A percentile compares a stretch with the other conserved stretches of the same genome.
Conservation (phyloP, 2,888 invertebrate species). For the Pristionchus japonicus region DNA sequence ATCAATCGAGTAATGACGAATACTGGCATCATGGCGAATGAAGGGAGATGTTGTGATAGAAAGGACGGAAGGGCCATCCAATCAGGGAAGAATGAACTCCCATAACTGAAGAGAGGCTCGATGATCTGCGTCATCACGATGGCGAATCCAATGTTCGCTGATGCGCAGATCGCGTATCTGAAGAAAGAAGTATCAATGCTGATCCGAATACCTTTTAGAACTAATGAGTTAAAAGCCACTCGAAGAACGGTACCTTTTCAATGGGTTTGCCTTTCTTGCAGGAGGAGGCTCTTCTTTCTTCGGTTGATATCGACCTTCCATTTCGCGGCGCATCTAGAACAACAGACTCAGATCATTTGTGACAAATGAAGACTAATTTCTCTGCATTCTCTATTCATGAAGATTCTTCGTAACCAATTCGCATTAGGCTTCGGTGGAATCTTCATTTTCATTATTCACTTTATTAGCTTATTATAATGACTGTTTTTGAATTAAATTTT, state of each 20-base stretch:
- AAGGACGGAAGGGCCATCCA: background rate
- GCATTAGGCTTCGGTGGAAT: too few relatives aligned
- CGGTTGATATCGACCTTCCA: conserved; percentile 9
- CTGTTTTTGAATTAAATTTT: background rate
- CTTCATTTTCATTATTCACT: background rate
- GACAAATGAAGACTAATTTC: too few relatives aligned
- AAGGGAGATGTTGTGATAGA: background rate
- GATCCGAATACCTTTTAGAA: too few relatives aligned
- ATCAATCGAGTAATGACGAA: conserved; percentile 61
- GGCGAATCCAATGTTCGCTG: conserved; percentile 40
- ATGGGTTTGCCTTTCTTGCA: background rate
- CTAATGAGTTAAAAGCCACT: too few relatives aligned
- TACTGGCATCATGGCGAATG: conserved; percentile 53
- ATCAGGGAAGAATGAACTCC: background rate
- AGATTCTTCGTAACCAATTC: too few relatives aligned
- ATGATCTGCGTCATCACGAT: background rate
- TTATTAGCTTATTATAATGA: background rate
- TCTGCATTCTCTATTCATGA: too few relatives aligned
- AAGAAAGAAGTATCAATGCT: background rate
- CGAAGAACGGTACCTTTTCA: background rate
- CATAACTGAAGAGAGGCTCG: background rate
- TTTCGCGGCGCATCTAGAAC: conserved; percentile 29
- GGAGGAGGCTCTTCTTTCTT: conserved; percentile 36
- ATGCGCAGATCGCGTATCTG: background rate
- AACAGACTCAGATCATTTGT: too few relatives aligned